Base-by-base conservation (phyloP, 2,797 vertebrate species). In the Danionella dracula region DNA sequence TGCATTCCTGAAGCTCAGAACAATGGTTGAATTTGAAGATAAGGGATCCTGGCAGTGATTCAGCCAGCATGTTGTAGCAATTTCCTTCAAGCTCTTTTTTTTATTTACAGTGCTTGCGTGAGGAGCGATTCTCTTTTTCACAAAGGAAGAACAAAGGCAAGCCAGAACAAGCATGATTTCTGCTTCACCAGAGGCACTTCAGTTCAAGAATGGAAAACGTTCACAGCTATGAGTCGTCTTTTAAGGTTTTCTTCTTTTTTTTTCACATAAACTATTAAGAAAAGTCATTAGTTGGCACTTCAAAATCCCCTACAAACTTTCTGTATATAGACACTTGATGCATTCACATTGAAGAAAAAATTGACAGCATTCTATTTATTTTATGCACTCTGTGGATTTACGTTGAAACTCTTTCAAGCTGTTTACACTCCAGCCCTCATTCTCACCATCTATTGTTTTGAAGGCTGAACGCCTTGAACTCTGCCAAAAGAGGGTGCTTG, bases 21-120 rank as follows among this genome's bases (percentile, higher is more conserved):
- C 73, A 79, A 74, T 76, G 35, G 46, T 61, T 27, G 56, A 71
- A 76, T 71, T 46, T 29, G 27, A 51, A 59, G 71, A 77, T 80
- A 62, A 70, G 75, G 50, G 78, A 82, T 75, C 78, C 73, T 79
- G 88, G 87, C 82, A 82, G 71, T 64, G 73, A 85, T 82, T 90
- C 84, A 87, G 79, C 82, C 80, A 86, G 81, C 83, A 82, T 84
- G 89, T 87, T 84, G 71, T 71, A 86, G 88, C 79, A 82, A 78
- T 86, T 80, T 88, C 86, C 84, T 79, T 78, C 73, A 82, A 83
- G 89, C 89, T 87, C 88, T 82, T 87, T 86, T 74, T 83, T 81
- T 19, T 5, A 83, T 86, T 85, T 86, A 80, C 82, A 90, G 86
- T 77, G 85, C 75, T 86, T 87, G 84, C 77, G 6, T 88, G 87